Evolutionary conservation across 2,888 invertebrate genomes (phyloP), one percentile per base, ranked within the genome.

Genomic region (Plebejus melissa): DNA sequence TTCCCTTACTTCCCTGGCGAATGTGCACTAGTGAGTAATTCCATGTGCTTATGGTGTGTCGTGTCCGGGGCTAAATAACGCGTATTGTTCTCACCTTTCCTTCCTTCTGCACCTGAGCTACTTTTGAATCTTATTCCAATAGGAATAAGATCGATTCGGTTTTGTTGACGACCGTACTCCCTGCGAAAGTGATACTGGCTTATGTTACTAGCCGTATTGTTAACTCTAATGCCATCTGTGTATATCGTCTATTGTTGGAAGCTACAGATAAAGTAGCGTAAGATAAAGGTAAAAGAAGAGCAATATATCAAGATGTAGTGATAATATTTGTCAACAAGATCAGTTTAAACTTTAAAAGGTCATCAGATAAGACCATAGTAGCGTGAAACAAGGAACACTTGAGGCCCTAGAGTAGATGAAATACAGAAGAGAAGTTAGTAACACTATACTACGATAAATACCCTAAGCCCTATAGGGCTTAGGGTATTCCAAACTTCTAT

Each of bases 81-180:
- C 50, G 54, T 50, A 54, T 72, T 72, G 72, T 72, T 50, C 72
- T 72, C 54, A 72, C 72, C 72, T 72, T 54, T 16, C 72, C 28
- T 28, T 50, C 13, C 54, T 16, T 72, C 16, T 28, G 46, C 46
- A 54, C 32, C 11, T 65, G 32, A 1, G 13, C 5, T 32, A 32
- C 11, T 36, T 36, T 65, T 65, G 4, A 65, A 36, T 32, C 65
- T 65, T 65, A 36, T 65, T 11, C 13, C 65, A 13, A 36, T 5
- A 11, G 65, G 4, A 65, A 28, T 65, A 65, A 65, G 65, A 36
- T 11, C 65, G 32, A 65, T 32, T 32, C 22, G 22, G 22, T 22
- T 9, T 28, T 60, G 11, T 28, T 11, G 28, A 11, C 60, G 60
- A 36, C 32, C 32, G 65, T 32, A 65, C 32, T 65, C 32, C 1